Conservation (phyloP, 2,888 invertebrate genomes). For the Eledone cirrhosa region DNA sequence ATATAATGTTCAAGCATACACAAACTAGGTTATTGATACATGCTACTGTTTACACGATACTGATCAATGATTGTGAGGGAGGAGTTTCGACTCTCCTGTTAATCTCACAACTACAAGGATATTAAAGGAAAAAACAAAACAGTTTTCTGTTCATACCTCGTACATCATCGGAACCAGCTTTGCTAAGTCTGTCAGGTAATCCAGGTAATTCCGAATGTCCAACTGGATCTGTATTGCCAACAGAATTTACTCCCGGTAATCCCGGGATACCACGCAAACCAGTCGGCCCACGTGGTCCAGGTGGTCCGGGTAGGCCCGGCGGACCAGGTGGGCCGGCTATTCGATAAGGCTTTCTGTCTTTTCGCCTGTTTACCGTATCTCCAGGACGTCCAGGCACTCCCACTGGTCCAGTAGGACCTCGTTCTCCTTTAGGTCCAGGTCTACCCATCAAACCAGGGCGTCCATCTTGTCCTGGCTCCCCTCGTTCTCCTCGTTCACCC, state of each 20-base stretch:
- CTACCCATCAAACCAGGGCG: not conserved
- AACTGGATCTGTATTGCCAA: too few relatives aligned
- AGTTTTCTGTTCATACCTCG: too few relatives aligned
- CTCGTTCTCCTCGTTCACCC: not conserved
- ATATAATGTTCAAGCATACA: too few relatives aligned
- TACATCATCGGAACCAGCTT: too few relatives aligned
- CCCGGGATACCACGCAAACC: not conserved
- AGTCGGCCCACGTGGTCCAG: not conserved
- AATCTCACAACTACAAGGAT: too few relatives aligned
- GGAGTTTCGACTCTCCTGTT: too few relatives aligned
- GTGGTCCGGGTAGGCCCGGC: not conserved
- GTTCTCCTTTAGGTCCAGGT: not conserved
- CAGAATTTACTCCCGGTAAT: not conserved
- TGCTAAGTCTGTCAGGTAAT: too few relatives aligned
- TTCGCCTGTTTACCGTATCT: not conserved
- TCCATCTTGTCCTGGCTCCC: not conserved
- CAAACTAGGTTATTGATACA: too few relatives aligned
- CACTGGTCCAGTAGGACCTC: not conserved
- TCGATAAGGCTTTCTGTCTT: too few relatives aligned
- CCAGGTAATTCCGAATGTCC: not conserved
- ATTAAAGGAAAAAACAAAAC: too few relatives aligned
- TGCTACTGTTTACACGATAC: too few relatives aligned
- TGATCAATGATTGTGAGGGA: too few relatives aligned
- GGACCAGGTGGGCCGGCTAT: not conserved
- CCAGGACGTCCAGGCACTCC: slow-evolving; percentile 17